Evolutionary conservation across 1,140 invertebrate species (phyloP).

Genomic region (Carcinoscorpius rotundicauda): DNA sequence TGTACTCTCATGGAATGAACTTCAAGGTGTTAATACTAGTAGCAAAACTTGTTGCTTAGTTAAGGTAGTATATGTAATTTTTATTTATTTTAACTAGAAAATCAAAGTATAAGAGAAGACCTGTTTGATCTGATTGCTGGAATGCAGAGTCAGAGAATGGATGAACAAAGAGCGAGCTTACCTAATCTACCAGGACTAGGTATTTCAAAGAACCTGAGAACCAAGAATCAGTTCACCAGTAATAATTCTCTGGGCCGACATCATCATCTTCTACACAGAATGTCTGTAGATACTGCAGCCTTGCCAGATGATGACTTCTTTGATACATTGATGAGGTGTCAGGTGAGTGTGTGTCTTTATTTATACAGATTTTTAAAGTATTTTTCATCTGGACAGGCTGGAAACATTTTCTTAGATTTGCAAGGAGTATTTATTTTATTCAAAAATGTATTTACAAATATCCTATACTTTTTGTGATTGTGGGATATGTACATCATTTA

Average conservation of each 20-base stretch:
- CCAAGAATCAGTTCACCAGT: constrained; percentile 19
- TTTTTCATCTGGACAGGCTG: no score
- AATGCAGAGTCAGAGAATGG: constrained; percentile 82
- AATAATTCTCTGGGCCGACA: constrained; percentile 14
- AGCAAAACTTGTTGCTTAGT: no score
- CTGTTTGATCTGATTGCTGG: constrained; percentile 78
- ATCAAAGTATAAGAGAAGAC: constrained; percentile 37
- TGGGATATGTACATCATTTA: no score
- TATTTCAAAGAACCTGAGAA: background rate
- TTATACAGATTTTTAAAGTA: no score
- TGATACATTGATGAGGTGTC: constrained; percentile 87
- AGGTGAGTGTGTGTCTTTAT: constrained; percentile 40
- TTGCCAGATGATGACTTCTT: constrained; percentile 76
- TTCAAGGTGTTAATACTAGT: no score
- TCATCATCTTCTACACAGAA: constrained; percentile 26
- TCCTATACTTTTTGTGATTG: no score
- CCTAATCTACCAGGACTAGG: constrained; percentile 52
- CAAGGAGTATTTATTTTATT: no score
- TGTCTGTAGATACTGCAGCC: constrained; percentile 27
- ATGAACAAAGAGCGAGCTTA: constrained; percentile 76
- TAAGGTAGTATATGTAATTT: no score
- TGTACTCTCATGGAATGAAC: no score
- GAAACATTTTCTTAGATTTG: no score
- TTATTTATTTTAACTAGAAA: no score
- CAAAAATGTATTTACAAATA: no score